A percentile compares a stretch with the other conserved stretches of the same genome.
Conservation (phyloP, 2,113 vertebrate genomes). For the Oxyura jamaicensis region DNA sequence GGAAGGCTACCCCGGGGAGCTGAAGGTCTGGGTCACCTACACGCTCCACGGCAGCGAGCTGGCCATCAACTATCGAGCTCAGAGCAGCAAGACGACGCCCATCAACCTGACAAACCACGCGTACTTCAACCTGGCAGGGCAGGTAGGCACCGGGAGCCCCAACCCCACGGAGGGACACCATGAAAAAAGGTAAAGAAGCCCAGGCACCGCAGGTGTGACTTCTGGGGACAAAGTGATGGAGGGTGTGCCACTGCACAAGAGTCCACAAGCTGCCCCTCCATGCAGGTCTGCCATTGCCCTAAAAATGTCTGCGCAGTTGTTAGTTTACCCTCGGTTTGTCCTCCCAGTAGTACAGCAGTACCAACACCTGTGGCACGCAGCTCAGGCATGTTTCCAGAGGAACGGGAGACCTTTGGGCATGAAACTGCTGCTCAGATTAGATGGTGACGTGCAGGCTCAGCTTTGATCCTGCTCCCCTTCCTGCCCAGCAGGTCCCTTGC, state of each 20-base stretch:
- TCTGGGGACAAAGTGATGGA: background rate
- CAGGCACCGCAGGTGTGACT: background rate
- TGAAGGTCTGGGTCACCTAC: conserved; percentile 89
- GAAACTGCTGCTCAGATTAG: background rate
- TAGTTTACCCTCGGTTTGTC: background rate
- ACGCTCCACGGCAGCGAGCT: conserved; percentile 81
- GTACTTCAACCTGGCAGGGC: conserved; percentile 93
- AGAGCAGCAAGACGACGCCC: conserved; percentile 84
- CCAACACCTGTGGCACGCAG: background rate
- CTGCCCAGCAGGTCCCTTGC: background rate
- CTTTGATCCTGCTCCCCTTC: background rate
- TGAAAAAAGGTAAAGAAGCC: background rate
- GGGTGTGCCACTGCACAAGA: background rate
- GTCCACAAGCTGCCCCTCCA: background rate
- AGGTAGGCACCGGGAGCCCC: conserved; percentile 75
- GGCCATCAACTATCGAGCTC: conserved; percentile 83
- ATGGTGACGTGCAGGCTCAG: background rate
- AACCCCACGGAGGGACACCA: fast-evolving
- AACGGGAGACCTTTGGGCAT: background rate
- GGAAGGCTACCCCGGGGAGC: conserved; percentile 92
- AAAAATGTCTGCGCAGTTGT: background rate
- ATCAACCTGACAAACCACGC: conserved; percentile 94
- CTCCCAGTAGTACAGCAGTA: background rate
- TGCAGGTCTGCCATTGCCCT: background rate
- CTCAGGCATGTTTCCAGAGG: background rate